phyloP scores from a whole-genome alignment of 2,888 invertebrate genomes.

The Cosmia trapezina region DNA sequence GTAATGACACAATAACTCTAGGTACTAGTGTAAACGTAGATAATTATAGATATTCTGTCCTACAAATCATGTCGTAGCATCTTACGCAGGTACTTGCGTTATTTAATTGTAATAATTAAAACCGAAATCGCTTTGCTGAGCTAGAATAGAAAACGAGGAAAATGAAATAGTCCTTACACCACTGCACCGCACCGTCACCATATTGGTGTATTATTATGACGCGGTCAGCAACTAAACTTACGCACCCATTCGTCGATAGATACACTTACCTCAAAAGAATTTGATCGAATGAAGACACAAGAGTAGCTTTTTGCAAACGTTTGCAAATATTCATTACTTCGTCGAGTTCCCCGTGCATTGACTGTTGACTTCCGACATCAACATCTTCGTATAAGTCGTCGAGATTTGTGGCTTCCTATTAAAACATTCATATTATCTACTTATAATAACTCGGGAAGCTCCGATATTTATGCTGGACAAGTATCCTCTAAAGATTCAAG shows the following conservation, averaged over 20 bases:
- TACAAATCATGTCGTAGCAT: not conserved
- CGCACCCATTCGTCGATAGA: not conserved
- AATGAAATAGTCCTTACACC: not conserved
- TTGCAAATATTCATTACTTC: constrained; percentile 86
- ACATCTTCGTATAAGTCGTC: constrained; percentile 86
- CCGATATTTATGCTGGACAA: too few species aligned
- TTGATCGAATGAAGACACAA: constrained; percentile 84
- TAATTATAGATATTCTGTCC: not conserved
- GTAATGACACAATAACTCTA: not conserved
- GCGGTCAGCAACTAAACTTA: not conserved
- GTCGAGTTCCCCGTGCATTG: constrained; percentile 86
- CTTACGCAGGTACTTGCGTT: not conserved
- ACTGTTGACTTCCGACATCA: constrained; percentile 80
- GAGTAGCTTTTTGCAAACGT: constrained; percentile 82
- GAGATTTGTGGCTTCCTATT: constrained; percentile 84
- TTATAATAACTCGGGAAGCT: not conserved
- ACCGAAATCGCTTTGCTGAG: not conserved
- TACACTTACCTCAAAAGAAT: constrained; percentile 79
- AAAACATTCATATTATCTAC: not conserved
- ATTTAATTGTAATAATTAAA: not conserved
- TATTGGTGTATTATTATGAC: not conserved
- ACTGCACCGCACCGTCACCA: not conserved
- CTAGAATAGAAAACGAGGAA: not conserved
- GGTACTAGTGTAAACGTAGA: too few species aligned
- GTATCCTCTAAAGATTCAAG: not conserved